Evolutionary conservation across 2,797 vertebrate species (phyloP).

Genomic region (Oreonectes daqikongensis): DNA sequence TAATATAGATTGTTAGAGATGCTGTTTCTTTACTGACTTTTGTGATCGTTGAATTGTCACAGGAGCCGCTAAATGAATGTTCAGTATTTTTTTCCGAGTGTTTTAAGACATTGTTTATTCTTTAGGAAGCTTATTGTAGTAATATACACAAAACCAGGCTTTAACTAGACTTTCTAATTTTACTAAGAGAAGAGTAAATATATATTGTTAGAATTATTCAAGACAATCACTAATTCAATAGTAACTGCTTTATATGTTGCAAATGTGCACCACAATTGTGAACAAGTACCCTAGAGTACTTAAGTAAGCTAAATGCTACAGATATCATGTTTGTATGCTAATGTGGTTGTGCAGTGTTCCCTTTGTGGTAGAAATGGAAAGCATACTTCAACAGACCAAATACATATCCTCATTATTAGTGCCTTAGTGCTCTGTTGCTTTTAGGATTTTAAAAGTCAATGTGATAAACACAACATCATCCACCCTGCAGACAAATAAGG

Average conservation of each 20-base stretch:
- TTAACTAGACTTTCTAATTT: slow-evolving; percentile 48
- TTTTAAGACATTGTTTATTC: slow-evolving; percentile 28
- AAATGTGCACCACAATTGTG: neutral
- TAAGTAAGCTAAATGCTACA: neutral
- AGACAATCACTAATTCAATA: slow-evolving; percentile 53
- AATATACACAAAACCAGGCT: slow-evolving; percentile 32
- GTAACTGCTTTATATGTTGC: slow-evolving; percentile 36
- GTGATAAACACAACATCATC: slow-evolving; percentile 1
- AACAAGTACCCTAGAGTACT: slow-evolving; percentile 15
- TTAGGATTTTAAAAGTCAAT: neutral
- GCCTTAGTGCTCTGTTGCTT: slow-evolving; percentile 47
- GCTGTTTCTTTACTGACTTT: slow-evolving; percentile 41
- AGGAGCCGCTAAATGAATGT: slow-evolving; percentile 55
- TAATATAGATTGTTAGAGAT: slow-evolving; percentile 31
- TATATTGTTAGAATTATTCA: slow-evolving; percentile 40
- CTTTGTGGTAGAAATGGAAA: slow-evolving; percentile 3
- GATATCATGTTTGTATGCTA: neutral
- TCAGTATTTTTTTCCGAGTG: slow-evolving; percentile 47
- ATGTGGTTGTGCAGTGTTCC: neutral
- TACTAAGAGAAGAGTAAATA: slow-evolving; percentile 37
- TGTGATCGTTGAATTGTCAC: slow-evolving; percentile 16
- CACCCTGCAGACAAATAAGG: neutral
- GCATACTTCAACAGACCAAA: slow-evolving; percentile 49
- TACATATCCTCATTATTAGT: slow-evolving; percentile 43
- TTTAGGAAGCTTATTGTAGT: slow-evolving; percentile 40